Evolutionary conservation across 2,797 vertebrate species (phyloP).

Genomic region (Peromyscus eremicus): DNA sequence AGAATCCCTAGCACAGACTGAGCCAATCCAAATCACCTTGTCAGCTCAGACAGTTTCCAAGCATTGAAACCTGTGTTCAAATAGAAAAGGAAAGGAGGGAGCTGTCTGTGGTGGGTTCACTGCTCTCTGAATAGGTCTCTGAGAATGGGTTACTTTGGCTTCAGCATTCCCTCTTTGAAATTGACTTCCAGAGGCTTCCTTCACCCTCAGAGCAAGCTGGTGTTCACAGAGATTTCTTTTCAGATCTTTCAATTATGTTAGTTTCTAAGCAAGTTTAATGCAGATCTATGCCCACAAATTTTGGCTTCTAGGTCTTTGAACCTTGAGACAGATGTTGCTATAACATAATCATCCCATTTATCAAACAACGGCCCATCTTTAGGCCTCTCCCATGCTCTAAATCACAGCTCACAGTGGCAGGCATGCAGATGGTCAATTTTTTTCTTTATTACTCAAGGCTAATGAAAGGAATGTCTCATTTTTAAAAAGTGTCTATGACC

Average conservation of each 20-base stretch:
- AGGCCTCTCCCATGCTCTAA: conserved; percentile 75
- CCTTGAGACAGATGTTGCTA: conserved; percentile 30
- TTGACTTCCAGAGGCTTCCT: background rate
- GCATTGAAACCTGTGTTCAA: background rate
- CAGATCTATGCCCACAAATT: background rate
- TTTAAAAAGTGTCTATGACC: conserved; percentile 42
- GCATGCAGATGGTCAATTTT: conserved; percentile 65
- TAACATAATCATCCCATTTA: conserved; percentile 61
- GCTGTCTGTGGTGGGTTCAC: background rate
- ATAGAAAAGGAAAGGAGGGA: background rate
- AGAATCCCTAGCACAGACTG: background rate
- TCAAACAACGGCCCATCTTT: conserved; percentile 66
- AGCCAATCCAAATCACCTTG: background rate
- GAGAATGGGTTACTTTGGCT: background rate
- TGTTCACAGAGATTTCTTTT: conserved; percentile 23
- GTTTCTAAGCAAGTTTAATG: conserved; percentile 38
- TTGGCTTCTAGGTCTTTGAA: background rate
- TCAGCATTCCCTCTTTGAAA: background rate
- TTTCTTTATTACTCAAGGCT: conserved; percentile 74
- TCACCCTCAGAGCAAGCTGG: conserved; percentile 14
- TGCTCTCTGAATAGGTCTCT: background rate
- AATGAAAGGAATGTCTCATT: conserved; percentile 77
- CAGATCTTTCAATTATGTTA: conserved; percentile 22
- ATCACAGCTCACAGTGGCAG: conserved; percentile 56
- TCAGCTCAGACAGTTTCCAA: background rate